Percentiles rank a stretch among this genome's conserved stretches.
These are phyloP conservation scores for Drosophila merina DNA, from an alignment of 2,888 invertebrate genomes.

Conservation along the genomic window DNA sequence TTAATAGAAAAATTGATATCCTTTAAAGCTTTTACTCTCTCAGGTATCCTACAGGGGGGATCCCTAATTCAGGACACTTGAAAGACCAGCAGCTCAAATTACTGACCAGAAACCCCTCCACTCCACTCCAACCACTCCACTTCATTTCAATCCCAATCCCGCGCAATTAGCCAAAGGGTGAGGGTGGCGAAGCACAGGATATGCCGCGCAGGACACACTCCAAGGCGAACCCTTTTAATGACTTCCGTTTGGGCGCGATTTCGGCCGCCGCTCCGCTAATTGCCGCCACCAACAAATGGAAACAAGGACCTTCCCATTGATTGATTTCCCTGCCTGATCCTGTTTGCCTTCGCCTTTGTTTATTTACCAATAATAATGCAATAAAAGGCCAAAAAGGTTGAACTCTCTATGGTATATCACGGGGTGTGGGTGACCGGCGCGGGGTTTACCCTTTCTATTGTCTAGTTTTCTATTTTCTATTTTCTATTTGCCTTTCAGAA, in stretches of 20 bases:
- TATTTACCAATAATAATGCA: slow-evolving; percentile 68
- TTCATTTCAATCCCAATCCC: slow-evolving; percentile 35
- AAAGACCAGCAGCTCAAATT: slow-evolving; percentile 40
- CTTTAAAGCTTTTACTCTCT: not conserved
- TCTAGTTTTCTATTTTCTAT: not conserved
- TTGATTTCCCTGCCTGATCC: slow-evolving; percentile 54
- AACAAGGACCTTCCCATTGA: slow-evolving; percentile 41
- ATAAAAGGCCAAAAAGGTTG: slow-evolving; percentile 61
- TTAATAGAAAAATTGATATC: not conserved
- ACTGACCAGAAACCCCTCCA: slow-evolving; percentile 18
- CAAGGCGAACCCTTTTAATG: slow-evolving; percentile 70
- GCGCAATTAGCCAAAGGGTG: slow-evolving; percentile 55
- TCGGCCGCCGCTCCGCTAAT: slow-evolving; percentile 50
- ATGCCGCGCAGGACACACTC: slow-evolving; percentile 30
- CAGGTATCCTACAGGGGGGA: slow-evolving; percentile 5
- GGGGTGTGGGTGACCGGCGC: slow-evolving; percentile 44
- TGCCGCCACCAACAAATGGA: slow-evolving; percentile 39
- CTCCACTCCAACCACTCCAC: slow-evolving; percentile 3
- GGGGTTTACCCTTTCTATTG: slow-evolving; percentile 28
- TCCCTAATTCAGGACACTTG: slow-evolving; percentile 11
- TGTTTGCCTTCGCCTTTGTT: slow-evolving; percentile 45
- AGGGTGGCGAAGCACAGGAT: not conserved
- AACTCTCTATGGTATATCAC: slow-evolving; percentile 12
- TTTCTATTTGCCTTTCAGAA: slow-evolving; percentile 4
- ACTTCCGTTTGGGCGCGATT: slow-evolving; percentile 59